These are phyloP conservation scores for Tinea semifulvella DNA, from an alignment of 2,888 invertebrate genomes.

Conservation along the genomic window DNA sequence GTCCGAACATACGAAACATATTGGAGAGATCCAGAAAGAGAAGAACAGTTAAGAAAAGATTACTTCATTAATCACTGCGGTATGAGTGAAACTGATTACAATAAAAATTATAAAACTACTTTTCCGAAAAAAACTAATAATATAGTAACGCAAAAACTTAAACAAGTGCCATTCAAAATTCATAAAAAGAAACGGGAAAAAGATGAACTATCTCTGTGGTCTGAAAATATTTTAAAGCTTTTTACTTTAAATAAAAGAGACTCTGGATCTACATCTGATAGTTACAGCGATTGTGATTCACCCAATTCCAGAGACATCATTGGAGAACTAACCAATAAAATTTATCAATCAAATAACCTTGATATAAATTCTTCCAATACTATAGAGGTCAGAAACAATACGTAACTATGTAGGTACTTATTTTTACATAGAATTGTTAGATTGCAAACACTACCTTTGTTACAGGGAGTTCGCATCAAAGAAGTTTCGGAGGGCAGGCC, in stretches of 20 bases:
- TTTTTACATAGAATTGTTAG: neutral
- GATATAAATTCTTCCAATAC: neutral
- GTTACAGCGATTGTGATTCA: constrained; percentile 56
- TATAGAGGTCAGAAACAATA: constrained; percentile 5
- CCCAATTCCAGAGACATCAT: constrained; percentile 23
- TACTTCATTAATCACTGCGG: constrained; percentile 53
- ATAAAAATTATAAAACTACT: constrained; percentile 30
- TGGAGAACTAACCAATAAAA: constrained; percentile 20
- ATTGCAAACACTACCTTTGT: neutral
- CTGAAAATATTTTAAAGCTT: constrained; percentile 40
- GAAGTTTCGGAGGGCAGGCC: constrained; percentile 89
- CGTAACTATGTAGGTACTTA: neutral
- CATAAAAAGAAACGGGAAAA: constrained; percentile 35
- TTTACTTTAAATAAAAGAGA: constrained; percentile 40
- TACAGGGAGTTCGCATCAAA: constrained; percentile 85
- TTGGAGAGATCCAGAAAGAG: constrained; percentile 50
- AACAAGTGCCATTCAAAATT: constrained; percentile 58
- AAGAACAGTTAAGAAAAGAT: constrained; percentile 52
- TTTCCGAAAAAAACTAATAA: constrained; percentile 29
- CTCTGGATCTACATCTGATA: constrained; percentile 49
- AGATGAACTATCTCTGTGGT: constrained; percentile 37
- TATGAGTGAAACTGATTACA: constrained; percentile 48
- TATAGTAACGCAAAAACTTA: constrained; percentile 37
- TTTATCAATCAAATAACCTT: neutral
- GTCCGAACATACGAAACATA: constrained; percentile 46